Conservation (phyloP, 2,113 vertebrate species). For the Silurus asotus region DNA sequence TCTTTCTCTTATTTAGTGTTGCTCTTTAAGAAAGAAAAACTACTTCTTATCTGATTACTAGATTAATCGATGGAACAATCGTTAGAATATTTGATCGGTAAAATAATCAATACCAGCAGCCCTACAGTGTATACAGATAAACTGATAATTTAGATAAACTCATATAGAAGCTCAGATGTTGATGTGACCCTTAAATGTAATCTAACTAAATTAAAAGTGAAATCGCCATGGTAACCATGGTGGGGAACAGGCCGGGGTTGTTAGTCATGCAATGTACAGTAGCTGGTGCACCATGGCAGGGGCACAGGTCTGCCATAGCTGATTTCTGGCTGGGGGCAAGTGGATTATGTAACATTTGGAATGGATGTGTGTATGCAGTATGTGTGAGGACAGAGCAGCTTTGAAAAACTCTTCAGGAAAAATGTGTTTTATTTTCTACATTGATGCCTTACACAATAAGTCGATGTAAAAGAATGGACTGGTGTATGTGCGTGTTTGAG, state of each 20-base stretch:
- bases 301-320: background rate
- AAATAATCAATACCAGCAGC: too few relatives aligned
- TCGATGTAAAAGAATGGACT: background rate
- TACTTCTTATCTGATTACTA: too few relatives aligned
- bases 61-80: too few relatives aligned
- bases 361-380: background rate
- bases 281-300: background rate
- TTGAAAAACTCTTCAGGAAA: background rate
- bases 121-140: too few relatives aligned
- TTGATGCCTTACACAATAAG: background rate
- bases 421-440: background rate
- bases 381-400: background rate
- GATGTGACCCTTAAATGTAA: background rate
- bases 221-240: constrained; percentile 29
- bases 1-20: too few relatives aligned
- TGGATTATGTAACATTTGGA: background rate
- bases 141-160: too few relatives aligned
- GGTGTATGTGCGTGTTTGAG: background rate
- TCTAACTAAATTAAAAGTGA: constrained; percentile 4
- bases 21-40: too few relatives aligned
- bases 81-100: too few relatives aligned
- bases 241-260: background rate
- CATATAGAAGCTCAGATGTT: background rate
- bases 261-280: background rate
- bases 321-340: background rate